These are phyloP conservation scores for Thripadectes ignobilis DNA, from an alignment of 2,797 vertebrate genomes.

Conservation along the genomic window DNA sequence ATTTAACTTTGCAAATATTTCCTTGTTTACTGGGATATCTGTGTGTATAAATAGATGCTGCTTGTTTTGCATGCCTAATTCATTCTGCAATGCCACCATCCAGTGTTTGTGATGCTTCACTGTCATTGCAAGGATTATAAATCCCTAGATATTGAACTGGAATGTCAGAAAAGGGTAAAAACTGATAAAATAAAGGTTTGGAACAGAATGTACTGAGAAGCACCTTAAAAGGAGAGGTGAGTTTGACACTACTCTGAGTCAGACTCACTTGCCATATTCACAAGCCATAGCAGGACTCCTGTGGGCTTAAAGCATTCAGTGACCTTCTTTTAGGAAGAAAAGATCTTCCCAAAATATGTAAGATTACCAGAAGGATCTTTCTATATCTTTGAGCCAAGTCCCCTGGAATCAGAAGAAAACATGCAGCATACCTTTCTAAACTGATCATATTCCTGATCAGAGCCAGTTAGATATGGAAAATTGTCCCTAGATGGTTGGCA, in stretches of 20 bases:
- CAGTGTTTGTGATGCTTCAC: slow-evolving; percentile 12
- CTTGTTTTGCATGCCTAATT: not conserved
- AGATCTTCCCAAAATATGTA: not conserved
- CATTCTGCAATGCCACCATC: slow-evolving; percentile 49
- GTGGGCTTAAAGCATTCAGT: not conserved
- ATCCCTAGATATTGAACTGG: not conserved
- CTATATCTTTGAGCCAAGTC: not conserved
- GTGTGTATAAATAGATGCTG: not conserved
- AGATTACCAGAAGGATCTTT: not conserved
- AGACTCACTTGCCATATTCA: not conserved
- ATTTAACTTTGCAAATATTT: not conserved
- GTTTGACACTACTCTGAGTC: not conserved
- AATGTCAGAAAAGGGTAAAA: not conserved
- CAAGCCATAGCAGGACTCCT: not conserved
- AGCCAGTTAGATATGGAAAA: not conserved
- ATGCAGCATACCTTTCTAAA: not conserved
- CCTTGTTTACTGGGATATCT: not conserved
- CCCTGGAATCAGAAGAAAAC: not conserved
- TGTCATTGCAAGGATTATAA: not conserved
- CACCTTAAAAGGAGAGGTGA: not conserved
- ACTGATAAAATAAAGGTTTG: not conserved
- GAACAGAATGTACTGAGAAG: not conserved
- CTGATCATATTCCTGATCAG: not conserved
- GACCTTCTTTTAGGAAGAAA: not conserved
- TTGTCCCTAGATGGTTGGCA: not conserved